Base-by-base conservation (phyloP, 2,888 invertebrate genomes). In the Eudemis profundana region DNA sequence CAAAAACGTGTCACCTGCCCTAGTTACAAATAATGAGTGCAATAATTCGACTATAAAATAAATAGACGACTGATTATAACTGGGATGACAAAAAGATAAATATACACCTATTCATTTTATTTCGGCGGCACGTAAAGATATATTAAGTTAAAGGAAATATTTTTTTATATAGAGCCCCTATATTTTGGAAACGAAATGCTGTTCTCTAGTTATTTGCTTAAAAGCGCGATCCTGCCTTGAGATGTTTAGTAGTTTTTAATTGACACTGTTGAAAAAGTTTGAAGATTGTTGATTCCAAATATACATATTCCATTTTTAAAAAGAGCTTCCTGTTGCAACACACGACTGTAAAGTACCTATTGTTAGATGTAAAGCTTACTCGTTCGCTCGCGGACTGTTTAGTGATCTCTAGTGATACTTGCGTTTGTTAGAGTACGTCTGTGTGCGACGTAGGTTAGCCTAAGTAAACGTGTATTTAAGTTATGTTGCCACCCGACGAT, bases 401-500 rank as follows among this genome's bases (percentile, higher is more conserved):
- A 61, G 64, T 68, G 71, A 67, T 46, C 56, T 54, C 36, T 69
- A 73, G 73, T 70, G 72, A 66, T 68, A 72, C 69, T 66, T 65
- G 69, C 51, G 67, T 72, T 76, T 78, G 72, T 74, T 78, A 73
- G 80, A 79, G 69, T 72, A 72, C 79, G 76, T 76, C 74, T 71
- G 70, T 76, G 63, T 70, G 72, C 68, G 69, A 72, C 60, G 73
- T 85, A 85, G 82, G 77, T 71, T 80, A 76, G 75, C 71, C 69
- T 83, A 81, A 78, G 74, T 78, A 74, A 74, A 77, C 75, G 77
- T 81, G 78, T 78, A 74, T 73, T 70, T 73, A 74, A 73, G 73
- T 77, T 74, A 73, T 70, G 74, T 79, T 75, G 70, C 71, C 71
- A 74, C 68, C 62, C 65, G 61, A 70, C 75, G 79, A 78, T 79